Conservation (phyloP, 2,888 invertebrate species). For the Tipula lateralis region DNA sequence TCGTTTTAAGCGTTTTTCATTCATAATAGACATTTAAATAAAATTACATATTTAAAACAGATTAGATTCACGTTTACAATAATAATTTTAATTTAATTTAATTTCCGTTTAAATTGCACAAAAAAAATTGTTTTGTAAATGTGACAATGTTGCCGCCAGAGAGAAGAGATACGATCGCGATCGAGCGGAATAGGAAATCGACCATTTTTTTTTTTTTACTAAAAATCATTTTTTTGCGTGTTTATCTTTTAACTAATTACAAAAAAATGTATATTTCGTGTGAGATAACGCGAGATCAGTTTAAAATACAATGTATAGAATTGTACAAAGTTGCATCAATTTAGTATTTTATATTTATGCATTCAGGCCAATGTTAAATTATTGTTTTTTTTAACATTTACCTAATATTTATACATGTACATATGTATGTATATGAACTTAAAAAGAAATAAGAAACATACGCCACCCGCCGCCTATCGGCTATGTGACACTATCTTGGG, state of each 20-base stretch:
- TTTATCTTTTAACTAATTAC: background rate
- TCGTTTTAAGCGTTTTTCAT: background rate
- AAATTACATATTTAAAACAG: background rate
- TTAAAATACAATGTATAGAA: background rate
- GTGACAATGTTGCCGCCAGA: background rate
- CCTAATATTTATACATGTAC: background rate
- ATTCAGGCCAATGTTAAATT: conserved; percentile 4
- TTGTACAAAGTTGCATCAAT: background rate
- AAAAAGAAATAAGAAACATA: background rate
- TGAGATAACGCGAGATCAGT: background rate
- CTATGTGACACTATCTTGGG: background rate
- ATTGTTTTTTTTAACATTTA: background rate
- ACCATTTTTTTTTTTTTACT: background rate
- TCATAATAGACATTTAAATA: background rate
- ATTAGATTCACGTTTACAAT: background rate
- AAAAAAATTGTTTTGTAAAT: background rate
- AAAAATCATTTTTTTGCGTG: background rate
- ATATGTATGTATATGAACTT: background rate
- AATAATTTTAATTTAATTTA: background rate
- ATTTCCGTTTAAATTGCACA: conserved; percentile 19
- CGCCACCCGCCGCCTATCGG: no score
- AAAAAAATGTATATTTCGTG: background rate
- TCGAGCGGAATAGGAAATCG: conserved; percentile 19
- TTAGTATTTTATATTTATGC: background rate
- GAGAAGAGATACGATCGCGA: background rate